phyloP scores from a whole-genome alignment of 2,888 invertebrate species.

The Agriopis leucophaearia region DNA sequence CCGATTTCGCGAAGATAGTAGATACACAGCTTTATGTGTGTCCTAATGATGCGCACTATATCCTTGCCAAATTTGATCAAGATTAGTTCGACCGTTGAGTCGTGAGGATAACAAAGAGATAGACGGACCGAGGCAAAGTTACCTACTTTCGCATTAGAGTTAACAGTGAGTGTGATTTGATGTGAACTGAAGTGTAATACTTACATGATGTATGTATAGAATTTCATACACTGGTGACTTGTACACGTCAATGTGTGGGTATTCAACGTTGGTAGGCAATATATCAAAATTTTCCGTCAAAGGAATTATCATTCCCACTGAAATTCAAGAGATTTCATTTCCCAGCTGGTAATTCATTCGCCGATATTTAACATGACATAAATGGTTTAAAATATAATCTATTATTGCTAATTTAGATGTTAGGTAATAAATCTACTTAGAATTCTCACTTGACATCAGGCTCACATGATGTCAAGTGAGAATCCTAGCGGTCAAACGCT shows the following conservation, averaged over 20 bases:
- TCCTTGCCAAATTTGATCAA: too few relatives aligned
- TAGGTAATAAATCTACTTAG: neutral
- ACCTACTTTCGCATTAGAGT: too few relatives aligned
- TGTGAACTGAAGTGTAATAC: constrained; percentile 43
- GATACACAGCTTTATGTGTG: too few relatives aligned
- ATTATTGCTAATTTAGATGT: constrained; percentile 19
- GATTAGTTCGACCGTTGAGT: too few relatives aligned
- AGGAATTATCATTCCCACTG: constrained; percentile 81
- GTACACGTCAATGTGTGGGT: constrained; percentile 75
- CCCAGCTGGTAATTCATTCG: constrained; percentile 24
- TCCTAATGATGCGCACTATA: too few relatives aligned
- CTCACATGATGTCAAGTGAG: too few relatives aligned
- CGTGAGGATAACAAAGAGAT: neutral
- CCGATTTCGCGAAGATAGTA: too few relatives aligned
- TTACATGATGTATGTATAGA: constrained; percentile 78
- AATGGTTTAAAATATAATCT: constrained; percentile 21
- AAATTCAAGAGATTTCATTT: constrained; percentile 39
- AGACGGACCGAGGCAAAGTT: too few relatives aligned
- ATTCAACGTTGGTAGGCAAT: constrained; percentile 82
- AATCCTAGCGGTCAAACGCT: too few relatives aligned
- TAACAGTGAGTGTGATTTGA: neutral
- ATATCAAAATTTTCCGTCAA: constrained; percentile 78
- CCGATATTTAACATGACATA: constrained; percentile 31
- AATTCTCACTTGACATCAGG: neutral
- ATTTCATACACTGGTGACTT: constrained; percentile 69